Percentiles rank a stretch among this genome's conserved stretches.
Conservation (phyloP, 2,797 vertebrate genomes). For the Bradypus variegatus region DNA sequence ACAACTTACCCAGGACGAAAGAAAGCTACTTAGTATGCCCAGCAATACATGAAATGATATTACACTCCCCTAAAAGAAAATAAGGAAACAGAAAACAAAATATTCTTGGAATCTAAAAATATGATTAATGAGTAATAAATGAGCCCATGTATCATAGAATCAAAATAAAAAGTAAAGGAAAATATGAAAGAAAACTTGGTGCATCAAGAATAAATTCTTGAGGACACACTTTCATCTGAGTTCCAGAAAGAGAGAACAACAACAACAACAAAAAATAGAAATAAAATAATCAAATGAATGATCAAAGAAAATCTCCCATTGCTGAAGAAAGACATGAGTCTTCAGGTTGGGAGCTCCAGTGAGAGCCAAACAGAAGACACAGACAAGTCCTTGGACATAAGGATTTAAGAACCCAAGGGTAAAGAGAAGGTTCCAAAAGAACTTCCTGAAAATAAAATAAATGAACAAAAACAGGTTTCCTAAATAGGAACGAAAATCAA, state of each 20-base stretch:
- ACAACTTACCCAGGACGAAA: background rate
- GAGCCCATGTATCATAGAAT: background rate
- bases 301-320: background rate
- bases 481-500: background rate
- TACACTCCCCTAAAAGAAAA: background rate
- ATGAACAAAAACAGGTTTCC: background rate
- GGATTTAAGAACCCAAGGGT: background rate
- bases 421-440: background rate
- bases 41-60: background rate
- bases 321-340: background rate
- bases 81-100: background rate
- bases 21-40: background rate
- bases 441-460: background rate
- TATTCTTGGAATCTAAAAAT: background rate
- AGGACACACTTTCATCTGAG: background rate
- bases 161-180: slow-evolving; percentile 7
- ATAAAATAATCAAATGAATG: background rate
- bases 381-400: background rate
- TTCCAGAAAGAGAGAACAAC: background rate
- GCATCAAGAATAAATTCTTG: background rate
- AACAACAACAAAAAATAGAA: background rate
- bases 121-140: background rate
- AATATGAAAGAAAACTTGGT: background rate
- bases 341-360: background rate
- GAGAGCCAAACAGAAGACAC: background rate